Percentiles rank a stretch among this genome's conserved stretches.
phyloP scores from a whole-genome alignment of 2,113 vertebrate species.

The Rhegmatorhina hoffmannsi region DNA sequence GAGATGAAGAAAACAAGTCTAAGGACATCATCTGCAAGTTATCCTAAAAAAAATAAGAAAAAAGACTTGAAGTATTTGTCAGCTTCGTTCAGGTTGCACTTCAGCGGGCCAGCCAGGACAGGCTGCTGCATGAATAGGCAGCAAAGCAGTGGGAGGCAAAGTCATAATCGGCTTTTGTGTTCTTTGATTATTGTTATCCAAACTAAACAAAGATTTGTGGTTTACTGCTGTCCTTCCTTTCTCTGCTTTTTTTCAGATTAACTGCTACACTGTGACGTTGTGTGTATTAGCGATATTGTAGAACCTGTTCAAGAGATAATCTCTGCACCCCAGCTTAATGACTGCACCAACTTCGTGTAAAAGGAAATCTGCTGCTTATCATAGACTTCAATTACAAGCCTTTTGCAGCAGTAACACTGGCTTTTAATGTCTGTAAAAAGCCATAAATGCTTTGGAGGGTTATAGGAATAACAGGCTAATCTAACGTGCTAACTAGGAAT shows the following conservation, averaged over 20 bases:
- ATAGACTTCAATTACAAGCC: background rate
- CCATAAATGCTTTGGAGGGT: conserved; percentile 16
- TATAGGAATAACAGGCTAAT: background rate
- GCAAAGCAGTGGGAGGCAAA: conserved; percentile 15
- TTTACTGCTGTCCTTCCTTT: conserved; percentile 37
- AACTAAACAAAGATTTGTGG: conserved; percentile 48
- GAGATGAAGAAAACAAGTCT: conserved; percentile 22
- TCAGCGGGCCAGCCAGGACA: background rate
- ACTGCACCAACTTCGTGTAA: background rate
- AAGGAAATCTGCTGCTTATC: conserved; percentile 42
- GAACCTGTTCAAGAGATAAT: conserved; percentile 24
- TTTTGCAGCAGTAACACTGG: background rate
- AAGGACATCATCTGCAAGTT: background rate
- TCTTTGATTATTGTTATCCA: conserved; percentile 47
- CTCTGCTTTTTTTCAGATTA: background rate
- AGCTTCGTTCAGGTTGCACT: conserved; percentile 7
- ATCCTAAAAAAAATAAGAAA: background rate
- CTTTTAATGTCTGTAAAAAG: conserved; percentile 37
- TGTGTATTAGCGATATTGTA: background rate
- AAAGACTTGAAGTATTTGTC: background rate
- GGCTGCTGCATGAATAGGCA: background rate
- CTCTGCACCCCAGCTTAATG: conserved; percentile 29
- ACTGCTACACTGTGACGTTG: background rate
- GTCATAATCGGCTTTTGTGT: conserved; percentile 34
- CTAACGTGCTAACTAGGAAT: conserved; percentile 14